Conservation (phyloP, 2,113 vertebrate species). For the Cryptotis parvus region DNA sequence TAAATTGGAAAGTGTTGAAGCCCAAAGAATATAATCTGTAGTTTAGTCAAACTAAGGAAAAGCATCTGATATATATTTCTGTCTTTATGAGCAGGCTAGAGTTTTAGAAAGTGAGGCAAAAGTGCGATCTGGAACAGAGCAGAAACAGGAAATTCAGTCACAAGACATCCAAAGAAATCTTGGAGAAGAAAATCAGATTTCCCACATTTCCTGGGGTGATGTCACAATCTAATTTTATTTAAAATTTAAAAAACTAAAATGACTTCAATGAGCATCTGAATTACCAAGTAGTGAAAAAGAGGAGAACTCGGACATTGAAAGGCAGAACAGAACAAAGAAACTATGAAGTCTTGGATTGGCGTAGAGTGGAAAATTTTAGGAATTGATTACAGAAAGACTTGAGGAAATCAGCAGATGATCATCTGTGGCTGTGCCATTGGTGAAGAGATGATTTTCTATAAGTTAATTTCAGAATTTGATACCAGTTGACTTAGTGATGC, state of each 20-base stretch:
- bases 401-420: not conserved
- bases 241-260: not conserved
- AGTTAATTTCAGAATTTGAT: not conserved
- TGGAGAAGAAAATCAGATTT: not conserved
- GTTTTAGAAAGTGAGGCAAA: conserved; percentile 11
- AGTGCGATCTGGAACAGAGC: not conserved
- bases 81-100: not conserved
- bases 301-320: not conserved
- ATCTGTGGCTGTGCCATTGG: not conserved
- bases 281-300: not conserved
- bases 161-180: not conserved
- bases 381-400: not conserved
- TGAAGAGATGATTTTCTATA: not conserved
- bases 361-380: not conserved
- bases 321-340: not conserved
- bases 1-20: conserved; percentile 1
- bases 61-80: not conserved
- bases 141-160: not conserved
- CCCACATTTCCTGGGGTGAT: not conserved
- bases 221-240: not conserved
- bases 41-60: not conserved
- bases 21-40: not conserved
- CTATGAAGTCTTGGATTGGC: not conserved
- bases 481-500: not conserved
- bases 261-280: not conserved